These are phyloP conservation scores for Mungos mungo DNA, from an alignment of 2,113 vertebrate genomes.

Conservation along the genomic window DNA sequence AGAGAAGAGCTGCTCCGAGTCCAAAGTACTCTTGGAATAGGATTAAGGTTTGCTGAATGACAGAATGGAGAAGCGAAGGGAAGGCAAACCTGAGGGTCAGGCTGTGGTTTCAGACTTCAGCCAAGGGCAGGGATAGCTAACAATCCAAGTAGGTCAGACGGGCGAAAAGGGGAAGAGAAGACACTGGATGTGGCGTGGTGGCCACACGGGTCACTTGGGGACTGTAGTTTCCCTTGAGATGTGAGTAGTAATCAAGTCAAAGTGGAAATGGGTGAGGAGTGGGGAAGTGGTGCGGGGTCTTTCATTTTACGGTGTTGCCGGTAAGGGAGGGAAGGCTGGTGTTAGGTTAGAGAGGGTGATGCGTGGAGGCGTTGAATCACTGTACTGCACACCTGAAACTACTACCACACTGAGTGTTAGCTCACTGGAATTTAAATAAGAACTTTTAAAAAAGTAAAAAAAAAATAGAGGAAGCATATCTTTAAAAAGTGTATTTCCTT, in stretches of 20 bases:
- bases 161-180: background rate
- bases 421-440: background rate
- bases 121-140: background rate
- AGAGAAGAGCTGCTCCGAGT: background rate
- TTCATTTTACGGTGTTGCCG: background rate
- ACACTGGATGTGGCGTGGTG: fast-evolving
- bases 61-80: background rate
- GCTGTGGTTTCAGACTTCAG: background rate
- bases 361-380: no score
- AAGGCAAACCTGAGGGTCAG: no score
- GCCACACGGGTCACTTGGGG: background rate
- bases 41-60: background rate
- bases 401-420: no score
- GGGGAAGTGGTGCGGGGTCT: background rate
- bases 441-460: background rate
- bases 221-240: background rate
- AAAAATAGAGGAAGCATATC: background rate
- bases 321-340: background rate
- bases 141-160: background rate
- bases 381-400: background rate
- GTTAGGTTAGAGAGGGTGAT: background rate
- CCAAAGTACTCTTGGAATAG: fast-evolving
- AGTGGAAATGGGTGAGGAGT: background rate
- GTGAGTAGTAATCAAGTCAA: background rate
- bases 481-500: background rate